Evolutionary conservation across 2,888 invertebrate genomes (phyloP).

Genomic region (Parnassius apollo): DNA sequence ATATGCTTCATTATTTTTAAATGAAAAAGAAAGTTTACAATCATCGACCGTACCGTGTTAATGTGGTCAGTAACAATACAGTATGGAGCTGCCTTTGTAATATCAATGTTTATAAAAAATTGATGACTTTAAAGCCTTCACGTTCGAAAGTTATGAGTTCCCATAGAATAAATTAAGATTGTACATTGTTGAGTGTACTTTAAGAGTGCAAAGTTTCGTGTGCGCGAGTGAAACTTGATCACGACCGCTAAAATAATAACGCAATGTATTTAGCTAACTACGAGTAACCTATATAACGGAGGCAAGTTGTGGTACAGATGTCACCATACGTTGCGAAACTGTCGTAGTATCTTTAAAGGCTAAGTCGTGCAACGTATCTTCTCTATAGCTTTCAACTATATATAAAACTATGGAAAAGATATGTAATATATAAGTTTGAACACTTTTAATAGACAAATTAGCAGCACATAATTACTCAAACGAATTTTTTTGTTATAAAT

Average conservation of each 20-base stretch:
- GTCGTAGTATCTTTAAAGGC: slow-evolving; percentile 28
- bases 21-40: slow-evolving; percentile 17
- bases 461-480: no score
- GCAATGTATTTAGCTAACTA: slow-evolving; percentile 43
- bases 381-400: no score
- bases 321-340: slow-evolving; percentile 33
- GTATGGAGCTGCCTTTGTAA: slow-evolving; percentile 16
- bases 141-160: slow-evolving; percentile 19
- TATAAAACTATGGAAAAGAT: no score
- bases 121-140: slow-evolving; percentile 10
- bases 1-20: slow-evolving; percentile 1
- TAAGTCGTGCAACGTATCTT: neutral
- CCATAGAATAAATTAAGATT: slow-evolving; percentile 11
- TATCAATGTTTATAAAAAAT: slow-evolving; percentile 19
- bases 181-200: slow-evolving; percentile 42
- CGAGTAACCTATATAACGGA: neutral
- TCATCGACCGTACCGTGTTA: slow-evolving; percentile 10
- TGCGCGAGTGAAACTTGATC: slow-evolving; percentile 58
- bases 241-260: slow-evolving; percentile 70
- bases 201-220: slow-evolving; percentile 1
- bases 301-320: slow-evolving; percentile 44
- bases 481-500: no score
- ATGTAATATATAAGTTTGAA: no score
- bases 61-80: slow-evolving; percentile 16
- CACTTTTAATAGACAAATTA: no score